phyloP scores from a whole-genome alignment of 2,113 vertebrate genomes.

The Dinomys branickii region DNA sequence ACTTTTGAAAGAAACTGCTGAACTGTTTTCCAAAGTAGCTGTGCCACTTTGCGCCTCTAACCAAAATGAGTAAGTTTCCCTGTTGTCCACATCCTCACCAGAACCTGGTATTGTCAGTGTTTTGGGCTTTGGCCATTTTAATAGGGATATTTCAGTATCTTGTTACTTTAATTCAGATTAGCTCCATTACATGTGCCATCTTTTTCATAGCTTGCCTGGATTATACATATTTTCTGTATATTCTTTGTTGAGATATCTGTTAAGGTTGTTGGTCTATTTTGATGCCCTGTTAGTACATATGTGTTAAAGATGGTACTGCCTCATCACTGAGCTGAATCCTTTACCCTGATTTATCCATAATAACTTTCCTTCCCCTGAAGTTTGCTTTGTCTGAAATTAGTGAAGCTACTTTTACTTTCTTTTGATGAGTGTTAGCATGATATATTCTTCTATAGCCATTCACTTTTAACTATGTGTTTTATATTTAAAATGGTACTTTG shows the following conservation, averaged over 20 bases:
- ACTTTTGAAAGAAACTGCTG: neutral
- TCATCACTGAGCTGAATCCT: neutral
- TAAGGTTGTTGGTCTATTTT: neutral
- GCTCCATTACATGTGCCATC: neutral
- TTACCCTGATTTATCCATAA: neutral
- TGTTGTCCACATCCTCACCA: neutral
- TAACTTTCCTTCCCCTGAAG: neutral
- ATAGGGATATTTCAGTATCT: neutral
- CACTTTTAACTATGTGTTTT: neutral
- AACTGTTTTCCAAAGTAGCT: neutral
- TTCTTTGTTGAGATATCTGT: neutral
- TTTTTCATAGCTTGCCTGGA: neutral
- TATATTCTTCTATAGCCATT: neutral
- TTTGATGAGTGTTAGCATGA: neutral
- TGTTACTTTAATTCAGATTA: neutral
- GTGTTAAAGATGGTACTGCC: neutral
- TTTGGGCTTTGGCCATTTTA: neutral
- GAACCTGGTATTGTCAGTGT: too few species aligned
- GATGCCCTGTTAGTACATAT: neutral
- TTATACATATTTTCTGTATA: neutral
- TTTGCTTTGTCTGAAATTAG: neutral
- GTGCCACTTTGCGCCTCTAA: neutral
- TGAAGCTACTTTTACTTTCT: neutral
- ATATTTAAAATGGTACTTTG: neutral
- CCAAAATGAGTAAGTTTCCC: too few species aligned